A percentile compares a stretch with the other conserved stretches of the same genome.
phyloP scores from a whole-genome alignment of 2,113 vertebrate genomes.

The Taurulus bubalis region DNA sequence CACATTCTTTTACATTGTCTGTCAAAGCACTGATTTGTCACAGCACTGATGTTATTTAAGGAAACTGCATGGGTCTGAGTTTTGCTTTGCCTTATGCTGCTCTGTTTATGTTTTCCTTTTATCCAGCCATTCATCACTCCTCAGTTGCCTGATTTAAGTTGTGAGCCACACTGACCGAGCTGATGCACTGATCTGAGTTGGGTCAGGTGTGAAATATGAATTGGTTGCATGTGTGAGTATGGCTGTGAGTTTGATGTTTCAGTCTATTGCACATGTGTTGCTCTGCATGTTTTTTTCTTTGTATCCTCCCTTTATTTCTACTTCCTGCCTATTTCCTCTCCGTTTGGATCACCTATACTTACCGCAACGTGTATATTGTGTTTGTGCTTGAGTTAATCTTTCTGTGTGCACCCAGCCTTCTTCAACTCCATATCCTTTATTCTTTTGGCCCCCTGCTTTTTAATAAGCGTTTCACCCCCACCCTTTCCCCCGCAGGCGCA shows the following conservation, averaged over 20 bases:
- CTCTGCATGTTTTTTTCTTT: conserved; percentile 15
- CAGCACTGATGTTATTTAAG: conserved; percentile 40
- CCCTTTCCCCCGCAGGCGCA: conserved; percentile 86
- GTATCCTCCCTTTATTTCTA: neutral
- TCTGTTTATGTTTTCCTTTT: conserved; percentile 71
- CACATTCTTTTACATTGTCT: conserved; percentile 30
- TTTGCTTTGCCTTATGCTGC: conserved; percentile 64
- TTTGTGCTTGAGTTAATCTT: conserved; percentile 15
- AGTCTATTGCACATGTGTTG: conserved; percentile 24
- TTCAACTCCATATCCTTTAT: conserved; percentile 12
- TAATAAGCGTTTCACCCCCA: conserved; percentile 4
- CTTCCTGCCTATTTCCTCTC: neutral
- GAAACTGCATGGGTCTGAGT: conserved; percentile 43
- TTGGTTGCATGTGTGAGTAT: conserved; percentile 79
- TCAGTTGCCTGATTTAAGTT: conserved; percentile 79
- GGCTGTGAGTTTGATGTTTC: conserved; percentile 59
- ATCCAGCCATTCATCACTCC: conserved; percentile 75
- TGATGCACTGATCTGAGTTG: conserved; percentile 73
- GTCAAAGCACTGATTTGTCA: conserved; percentile 29
- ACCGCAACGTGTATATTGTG: neutral
- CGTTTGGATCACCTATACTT: neutral
- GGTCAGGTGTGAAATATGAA: conserved; percentile 73
- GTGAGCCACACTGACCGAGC: conserved; percentile 72
- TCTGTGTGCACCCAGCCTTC: neutral
- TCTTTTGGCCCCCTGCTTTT: conserved; percentile 8